Conservation (phyloP, 2,797 vertebrate species). For the Sandelia bainsii region DNA sequence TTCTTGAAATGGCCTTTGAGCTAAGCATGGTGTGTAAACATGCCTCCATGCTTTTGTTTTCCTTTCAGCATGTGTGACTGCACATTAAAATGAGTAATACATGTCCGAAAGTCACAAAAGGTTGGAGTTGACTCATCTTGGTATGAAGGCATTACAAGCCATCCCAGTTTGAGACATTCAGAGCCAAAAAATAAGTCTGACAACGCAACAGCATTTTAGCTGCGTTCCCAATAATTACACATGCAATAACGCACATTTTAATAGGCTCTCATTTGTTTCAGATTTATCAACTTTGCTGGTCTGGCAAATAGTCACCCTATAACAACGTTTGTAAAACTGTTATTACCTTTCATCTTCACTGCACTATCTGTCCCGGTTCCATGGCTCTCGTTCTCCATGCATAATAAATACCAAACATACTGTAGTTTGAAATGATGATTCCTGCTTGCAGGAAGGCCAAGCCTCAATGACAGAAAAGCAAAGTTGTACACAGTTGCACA, state of each 20-base stretch:
- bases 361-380: conserved; percentile 4
- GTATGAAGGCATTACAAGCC: conserved; percentile 21
- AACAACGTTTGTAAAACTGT: background rate
- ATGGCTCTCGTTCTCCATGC: conserved; percentile 13
- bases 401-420: conserved; percentile 11
- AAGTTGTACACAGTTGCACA: background rate
- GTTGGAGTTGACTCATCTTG: conserved; percentile 54
- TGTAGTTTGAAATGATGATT: conserved; percentile 3
- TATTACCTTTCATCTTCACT: background rate
- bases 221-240: conserved; percentile 5
- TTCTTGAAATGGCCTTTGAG: conserved; percentile 31
- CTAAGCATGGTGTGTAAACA: background rate
- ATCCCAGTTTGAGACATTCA: conserved; percentile 30
- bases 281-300: background rate
- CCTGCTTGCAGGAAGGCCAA: background rate
- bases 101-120: conserved; percentile 44
- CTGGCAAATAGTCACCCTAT: background rate
- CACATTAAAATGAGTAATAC: conserved; percentile 60
- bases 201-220: background rate
- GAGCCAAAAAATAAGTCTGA: conserved; percentile 18
- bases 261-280: background rate
- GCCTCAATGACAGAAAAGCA: background rate
- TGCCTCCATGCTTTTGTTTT: conserved; percentile 30
- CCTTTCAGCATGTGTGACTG: conserved; percentile 43
- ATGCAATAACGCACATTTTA: background rate